Base-by-base conservation (phyloP, 2,113 vertebrate genomes). In the Oncorhynchus clarkii region DNA sequence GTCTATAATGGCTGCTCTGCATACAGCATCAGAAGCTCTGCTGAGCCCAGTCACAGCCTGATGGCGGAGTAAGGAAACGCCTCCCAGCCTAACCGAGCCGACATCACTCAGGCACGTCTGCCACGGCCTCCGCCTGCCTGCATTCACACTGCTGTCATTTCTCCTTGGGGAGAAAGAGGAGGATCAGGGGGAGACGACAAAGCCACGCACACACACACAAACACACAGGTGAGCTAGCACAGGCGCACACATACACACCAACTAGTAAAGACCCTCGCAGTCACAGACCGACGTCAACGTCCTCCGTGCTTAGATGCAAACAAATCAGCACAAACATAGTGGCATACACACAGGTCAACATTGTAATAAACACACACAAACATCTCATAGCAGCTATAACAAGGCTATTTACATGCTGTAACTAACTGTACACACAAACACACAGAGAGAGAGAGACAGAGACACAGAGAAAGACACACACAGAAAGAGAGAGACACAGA, bases 361-460 rank as follows among this genome's bases (percentile, higher is more conserved):
- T 83, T 80, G 49, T 82, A 64, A 80, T 84, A 82, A 85, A 88
- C 84, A 88, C 89, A 88, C 86, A 12, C 27, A 34, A 27, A 27
- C 60, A 39, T 39, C 60, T 22, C 22, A 64, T 12, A 64, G 20
- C 60, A 51, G 49, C 49, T 51, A 51, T 16, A 14, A 51, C 49
- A 51, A 14, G 3, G 49, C 49, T 51, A 9, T 39, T 51, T 51
- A 4, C 60, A 64, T 16, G 22, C 84, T 82, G 68, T 64, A 84
- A 48, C 74, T 74, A 80, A 73, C 85, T 13, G 54, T 76, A 85
- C 80, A 70, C 78, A 73, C n/a, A 74, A 51, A 65, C 83, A 34
- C 5, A 7, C 34, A 34, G 0, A 34, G 6, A 39, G 6, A 39
- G 2, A 39, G 7, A 39, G 7, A 34, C 1, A 39, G 7, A 39